A percentile compares a stretch with the other conserved stretches of the same genome.
Evolutionary conservation across 2,113 vertebrate species (phyloP).

Genomic region (Takifugu flavidus): DNA sequence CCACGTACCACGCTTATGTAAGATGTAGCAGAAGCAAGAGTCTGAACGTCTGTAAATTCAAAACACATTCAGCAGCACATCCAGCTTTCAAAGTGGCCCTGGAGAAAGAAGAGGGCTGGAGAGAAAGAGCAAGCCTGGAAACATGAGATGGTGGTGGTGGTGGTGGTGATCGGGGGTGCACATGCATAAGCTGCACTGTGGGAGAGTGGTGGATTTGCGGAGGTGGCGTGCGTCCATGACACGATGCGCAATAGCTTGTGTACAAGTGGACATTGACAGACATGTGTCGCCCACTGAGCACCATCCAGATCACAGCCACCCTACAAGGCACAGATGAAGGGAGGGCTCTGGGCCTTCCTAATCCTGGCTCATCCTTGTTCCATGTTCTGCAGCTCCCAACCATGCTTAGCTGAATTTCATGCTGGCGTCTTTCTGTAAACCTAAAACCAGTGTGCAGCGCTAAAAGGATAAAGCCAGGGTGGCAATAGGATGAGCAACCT

Average conservation of each 20-base stretch:
- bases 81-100: background rate
- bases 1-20: slow-evolving; percentile 29
- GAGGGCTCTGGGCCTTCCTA: slow-evolving; percentile 66
- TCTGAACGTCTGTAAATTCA: no score
- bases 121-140: slow-evolving; percentile 39
- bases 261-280: slow-evolving; percentile 64
- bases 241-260: slow-evolving; percentile 29
- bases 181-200: slow-evolving; percentile 42
- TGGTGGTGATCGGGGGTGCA: slow-evolving; percentile 28
- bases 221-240: slow-evolving; percentile 40
- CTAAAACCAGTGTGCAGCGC: slow-evolving; percentile 59
- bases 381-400: slow-evolving; percentile 64
- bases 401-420: slow-evolving; percentile 75
- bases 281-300: slow-evolving; percentile 61
- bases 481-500: slow-evolving; percentile 67
- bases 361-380: slow-evolving; percentile 73
- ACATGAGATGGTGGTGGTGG: slow-evolving; percentile 1
- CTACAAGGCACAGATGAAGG: slow-evolving; percentile 64
- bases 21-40: background rate
- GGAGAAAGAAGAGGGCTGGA: slow-evolving; percentile 39
- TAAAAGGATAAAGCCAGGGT: slow-evolving; percentile 66
- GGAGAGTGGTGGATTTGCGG: slow-evolving; percentile 57
- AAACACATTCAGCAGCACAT: no score
- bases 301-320: slow-evolving; percentile 69
- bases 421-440: slow-evolving; percentile 56